These are phyloP conservation scores for Gobius niger DNA, from an alignment of 2,113 vertebrate genomes.

Conservation along the genomic window DNA sequence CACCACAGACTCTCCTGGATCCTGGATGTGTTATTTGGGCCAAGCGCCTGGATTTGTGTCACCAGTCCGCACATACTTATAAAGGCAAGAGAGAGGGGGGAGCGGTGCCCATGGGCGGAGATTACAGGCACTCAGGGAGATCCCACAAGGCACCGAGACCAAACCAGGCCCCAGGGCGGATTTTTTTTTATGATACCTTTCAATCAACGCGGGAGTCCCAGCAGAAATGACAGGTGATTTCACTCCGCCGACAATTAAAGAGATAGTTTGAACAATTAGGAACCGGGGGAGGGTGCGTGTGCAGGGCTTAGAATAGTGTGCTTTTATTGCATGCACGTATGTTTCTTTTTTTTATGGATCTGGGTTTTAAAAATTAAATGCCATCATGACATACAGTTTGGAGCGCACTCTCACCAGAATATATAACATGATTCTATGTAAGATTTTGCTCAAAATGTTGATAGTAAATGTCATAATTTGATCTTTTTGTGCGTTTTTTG, in stretches of 20 bases:
- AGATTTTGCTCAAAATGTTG: no score
- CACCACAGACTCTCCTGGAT: conserved; percentile 70
- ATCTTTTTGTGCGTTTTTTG: no score
- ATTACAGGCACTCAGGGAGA: conserved; percentile 63
- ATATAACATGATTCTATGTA: no score
- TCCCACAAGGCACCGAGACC: conserved; percentile 57
- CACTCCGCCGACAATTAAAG: conserved; percentile 77
- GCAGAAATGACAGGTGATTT: conserved; percentile 78
- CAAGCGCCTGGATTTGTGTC: conserved; percentile 73
- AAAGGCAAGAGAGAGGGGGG: conserved; percentile 49
- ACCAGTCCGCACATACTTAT: conserved; percentile 52
- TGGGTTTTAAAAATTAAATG: no score
- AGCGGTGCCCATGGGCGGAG: conserved; percentile 63
- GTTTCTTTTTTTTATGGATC: background rate
- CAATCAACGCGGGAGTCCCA: conserved; percentile 74
- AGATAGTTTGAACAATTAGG: conserved; percentile 81
- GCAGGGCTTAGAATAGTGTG: background rate
- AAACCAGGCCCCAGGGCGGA: conserved; percentile 61
- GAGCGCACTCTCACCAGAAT: no score
- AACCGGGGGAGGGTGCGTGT: conserved; percentile 60
- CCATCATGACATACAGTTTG: no score
- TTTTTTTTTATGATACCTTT: conserved; percentile 76
- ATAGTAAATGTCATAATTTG: no score
- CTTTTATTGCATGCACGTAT: background rate
- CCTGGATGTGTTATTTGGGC: conserved; percentile 75